Base-by-base conservation (phyloP, 2,113 vertebrate genomes). In the Columba livia region DNA sequence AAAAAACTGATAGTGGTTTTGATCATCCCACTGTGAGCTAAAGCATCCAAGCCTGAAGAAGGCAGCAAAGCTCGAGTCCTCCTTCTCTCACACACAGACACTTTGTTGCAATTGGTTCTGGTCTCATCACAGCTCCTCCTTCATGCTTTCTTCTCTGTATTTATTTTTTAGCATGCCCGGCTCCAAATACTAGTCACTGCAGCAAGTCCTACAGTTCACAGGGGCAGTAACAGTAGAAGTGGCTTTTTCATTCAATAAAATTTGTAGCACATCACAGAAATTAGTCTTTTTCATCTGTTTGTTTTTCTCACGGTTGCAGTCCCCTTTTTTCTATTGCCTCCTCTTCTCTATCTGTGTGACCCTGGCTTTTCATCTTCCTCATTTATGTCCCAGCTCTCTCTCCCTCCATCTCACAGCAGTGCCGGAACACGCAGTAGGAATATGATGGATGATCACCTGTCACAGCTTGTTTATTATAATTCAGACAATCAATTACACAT, bases 401-500 rank as follows among this genome's bases (percentile, higher is more conserved):
- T 78, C 95, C 90, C 87, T 6, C 89, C 69, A 65, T 75, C 56
- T 93, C 77, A 5, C 94, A 62, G 91, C 21, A 51, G 85, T 88
- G 93, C 96, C 96, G 95, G 96, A 98, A 96, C 96, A 82, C 54
- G 95, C 93, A 80, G 93, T 82, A 79, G 90, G 96, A 96, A 85
- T 87, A 95, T 97, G 98, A 98, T 98, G 98, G 97, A 98, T 97
- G 98, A 98, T 97, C 95, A 97, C 96, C 97, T 98, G 98, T 94
- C 98, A 97, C 94, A 93, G 97, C 96, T 97, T 98, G 97, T 98
- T 98, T 98, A 98, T 98, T 98, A 96, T 97, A 98, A 97, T 97
- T 95, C 98, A 97, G 98, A 97, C 98, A 98, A 98, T 98, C 98
- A 98, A 98, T 98, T 98, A 97, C 97, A 97, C 96, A 96, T 94